These are phyloP conservation scores for Yoshiicerus persimilis DNA, from an alignment of 1,140 invertebrate genomes.

Conservation along the genomic window DNA sequence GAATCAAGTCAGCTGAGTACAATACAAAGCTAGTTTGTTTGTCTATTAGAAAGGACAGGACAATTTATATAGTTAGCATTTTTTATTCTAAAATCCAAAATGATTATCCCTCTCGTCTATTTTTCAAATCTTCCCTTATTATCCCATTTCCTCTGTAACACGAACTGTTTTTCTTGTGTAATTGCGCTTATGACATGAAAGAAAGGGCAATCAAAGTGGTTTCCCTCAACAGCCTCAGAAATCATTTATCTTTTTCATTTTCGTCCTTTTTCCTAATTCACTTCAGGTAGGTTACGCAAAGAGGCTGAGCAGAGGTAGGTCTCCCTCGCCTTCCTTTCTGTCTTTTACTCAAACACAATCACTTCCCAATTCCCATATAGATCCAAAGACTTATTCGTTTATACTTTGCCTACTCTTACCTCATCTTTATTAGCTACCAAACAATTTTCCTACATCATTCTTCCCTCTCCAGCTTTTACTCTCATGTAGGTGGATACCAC, in stretches of 20 bases:
- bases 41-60: background rate
- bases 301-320: slow-evolving; percentile 12
- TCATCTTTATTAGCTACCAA: background rate
- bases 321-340: background rate
- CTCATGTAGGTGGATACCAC: background rate
- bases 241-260: slow-evolving; percentile 13
- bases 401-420: background rate
- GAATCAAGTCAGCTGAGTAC: background rate
- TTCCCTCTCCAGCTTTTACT: background rate
- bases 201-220: slow-evolving; percentile 38
- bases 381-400: background rate
- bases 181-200: slow-evolving; percentile 19
- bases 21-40: background rate
- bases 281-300: slow-evolving; percentile 21
- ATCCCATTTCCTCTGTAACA: slow-evolving; percentile 19
- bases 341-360: background rate
- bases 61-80: background rate
- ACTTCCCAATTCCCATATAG: background rate
- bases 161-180: slow-evolving; percentile 16
- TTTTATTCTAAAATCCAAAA: background rate
- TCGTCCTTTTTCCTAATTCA: slow-evolving; percentile 3
- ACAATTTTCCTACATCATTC: background rate
- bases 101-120: background rate
- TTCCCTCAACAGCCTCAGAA: slow-evolving; percentile 38
- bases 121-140: background rate